Conservation (phyloP, 2,113 vertebrate species). For the Perccottus glenii region DNA sequence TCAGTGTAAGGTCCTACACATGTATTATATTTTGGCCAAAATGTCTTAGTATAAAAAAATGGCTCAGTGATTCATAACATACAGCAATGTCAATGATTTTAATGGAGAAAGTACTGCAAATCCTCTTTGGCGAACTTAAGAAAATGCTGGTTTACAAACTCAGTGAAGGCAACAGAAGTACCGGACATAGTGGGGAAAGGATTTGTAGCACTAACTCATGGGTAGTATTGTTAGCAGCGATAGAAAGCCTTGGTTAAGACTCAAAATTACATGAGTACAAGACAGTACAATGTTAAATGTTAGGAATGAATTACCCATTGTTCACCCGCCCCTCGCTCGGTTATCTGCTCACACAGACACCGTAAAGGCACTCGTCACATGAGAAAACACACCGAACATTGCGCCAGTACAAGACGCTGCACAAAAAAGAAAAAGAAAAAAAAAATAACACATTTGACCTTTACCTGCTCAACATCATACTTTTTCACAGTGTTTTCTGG, state of each 20-base stretch:
- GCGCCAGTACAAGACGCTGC: neutral
- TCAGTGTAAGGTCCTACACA: constrained; percentile 10
- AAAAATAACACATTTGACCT: too few relatives aligned
- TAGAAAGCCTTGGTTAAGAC: constrained; percentile 44
- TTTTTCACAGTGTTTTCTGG: constrained; percentile 59
- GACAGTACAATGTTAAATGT: constrained; percentile 50
- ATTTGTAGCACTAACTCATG: constrained; percentile 27
- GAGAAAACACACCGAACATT: neutral
- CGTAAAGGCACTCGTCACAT: constrained; percentile 59
- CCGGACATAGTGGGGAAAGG: constrained; percentile 19
- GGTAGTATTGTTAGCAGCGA: constrained; percentile 63
- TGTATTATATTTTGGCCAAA: too few relatives aligned
- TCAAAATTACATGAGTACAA: constrained; percentile 37
- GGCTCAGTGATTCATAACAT: constrained; percentile 42
- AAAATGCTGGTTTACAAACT: constrained; percentile 48
- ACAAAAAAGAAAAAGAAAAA: too few relatives aligned
- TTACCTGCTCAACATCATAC: constrained; percentile 8
- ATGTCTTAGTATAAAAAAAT: constrained; percentile 25
- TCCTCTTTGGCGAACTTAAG: constrained; percentile 62
- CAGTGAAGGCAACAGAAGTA: constrained; percentile 57
- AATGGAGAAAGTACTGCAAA: constrained; percentile 5
- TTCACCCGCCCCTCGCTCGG: neutral
- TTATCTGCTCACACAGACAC: constrained; percentile 23
- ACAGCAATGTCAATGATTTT: neutral
- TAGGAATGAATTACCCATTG: constrained; percentile 36